phyloP scores from a whole-genome alignment of 2,113 vertebrate genomes.

The Vulpes lagopus region DNA sequence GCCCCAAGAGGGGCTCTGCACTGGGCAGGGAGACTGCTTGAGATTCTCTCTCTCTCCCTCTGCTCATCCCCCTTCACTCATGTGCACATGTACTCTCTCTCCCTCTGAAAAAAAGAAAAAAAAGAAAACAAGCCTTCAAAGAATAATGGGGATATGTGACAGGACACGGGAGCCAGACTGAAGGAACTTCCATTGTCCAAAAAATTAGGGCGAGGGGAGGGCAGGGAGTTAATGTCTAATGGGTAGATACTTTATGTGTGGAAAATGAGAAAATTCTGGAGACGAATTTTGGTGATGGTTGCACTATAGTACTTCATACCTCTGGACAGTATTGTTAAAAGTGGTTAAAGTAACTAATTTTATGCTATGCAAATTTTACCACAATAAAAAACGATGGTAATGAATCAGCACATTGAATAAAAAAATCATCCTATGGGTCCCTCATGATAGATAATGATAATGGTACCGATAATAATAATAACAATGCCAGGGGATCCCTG shows the following conservation, averaged over 20 bases:
- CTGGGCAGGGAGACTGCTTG: neutral
- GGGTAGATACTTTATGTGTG: neutral
- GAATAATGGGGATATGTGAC: neutral
- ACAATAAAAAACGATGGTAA: neutral
- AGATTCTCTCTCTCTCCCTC: neutral
- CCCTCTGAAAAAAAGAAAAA: neutral
- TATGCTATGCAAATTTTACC: neutral
- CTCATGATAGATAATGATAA: neutral
- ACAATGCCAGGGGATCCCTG: neutral
- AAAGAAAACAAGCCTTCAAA: neutral
- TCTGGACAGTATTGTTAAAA: neutral
- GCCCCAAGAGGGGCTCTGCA: neutral
- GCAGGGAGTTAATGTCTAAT: no score
- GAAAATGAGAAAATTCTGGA: neutral
- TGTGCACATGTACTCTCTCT: fast-evolving
- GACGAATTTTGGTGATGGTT: neutral
- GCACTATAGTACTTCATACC: neutral
- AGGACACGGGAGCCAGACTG: neutral
- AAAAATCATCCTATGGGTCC: neutral
- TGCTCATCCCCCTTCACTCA: neutral
- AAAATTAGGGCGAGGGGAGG: neutral
- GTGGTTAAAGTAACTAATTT: neutral
- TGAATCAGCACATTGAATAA: neutral
- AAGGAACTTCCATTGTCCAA: neutral
- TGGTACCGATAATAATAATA: neutral